A percentile compares a stretch with the other conserved stretches of the same genome.
These are phyloP conservation scores for Pteria penguin DNA, from an alignment of 2,888 invertebrate genomes.

Conservation along the genomic window DNA sequence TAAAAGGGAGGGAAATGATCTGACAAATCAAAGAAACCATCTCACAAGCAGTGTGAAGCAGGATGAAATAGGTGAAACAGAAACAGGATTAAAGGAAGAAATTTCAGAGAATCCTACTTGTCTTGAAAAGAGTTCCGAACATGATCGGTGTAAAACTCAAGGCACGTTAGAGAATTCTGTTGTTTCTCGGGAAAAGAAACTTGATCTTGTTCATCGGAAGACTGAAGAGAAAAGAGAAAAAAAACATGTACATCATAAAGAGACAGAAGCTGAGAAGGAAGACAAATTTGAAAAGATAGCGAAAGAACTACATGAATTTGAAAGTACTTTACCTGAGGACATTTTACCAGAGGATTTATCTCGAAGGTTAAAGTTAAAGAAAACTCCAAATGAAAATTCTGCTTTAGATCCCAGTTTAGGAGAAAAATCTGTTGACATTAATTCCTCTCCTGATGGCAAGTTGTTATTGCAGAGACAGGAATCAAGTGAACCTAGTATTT, in stretches of 20 bases:
- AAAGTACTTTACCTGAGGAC: neutral
- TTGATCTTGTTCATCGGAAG: too few species aligned
- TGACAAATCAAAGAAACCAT: too few species aligned
- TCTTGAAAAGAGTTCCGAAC: too few species aligned
- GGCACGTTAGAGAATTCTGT: too few species aligned
- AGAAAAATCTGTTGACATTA: neutral
- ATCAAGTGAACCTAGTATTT: slow-evolving; percentile 1
- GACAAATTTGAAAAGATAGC: neutral
- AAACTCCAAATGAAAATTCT: neutral
- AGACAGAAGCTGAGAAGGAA: too few species aligned
- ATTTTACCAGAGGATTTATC: neutral
- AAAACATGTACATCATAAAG: too few species aligned
- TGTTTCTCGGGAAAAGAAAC: too few species aligned
- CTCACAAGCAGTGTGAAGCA: neutral
- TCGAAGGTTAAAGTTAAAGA: neutral
- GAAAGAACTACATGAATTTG: slow-evolving; percentile 20
- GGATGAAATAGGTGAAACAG: too few species aligned
- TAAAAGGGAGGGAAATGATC: neutral
- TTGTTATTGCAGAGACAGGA: neutral
- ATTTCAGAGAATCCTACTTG: too few species aligned
- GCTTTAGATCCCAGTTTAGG: neutral
- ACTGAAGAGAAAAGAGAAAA: too few species aligned
- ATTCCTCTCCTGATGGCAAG: neutral
- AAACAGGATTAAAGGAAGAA: too few species aligned
- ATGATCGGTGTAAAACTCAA: too few species aligned